Conservation (phyloP, 2,888 invertebrate genomes). For the Troglohyphantes excavatus region DNA sequence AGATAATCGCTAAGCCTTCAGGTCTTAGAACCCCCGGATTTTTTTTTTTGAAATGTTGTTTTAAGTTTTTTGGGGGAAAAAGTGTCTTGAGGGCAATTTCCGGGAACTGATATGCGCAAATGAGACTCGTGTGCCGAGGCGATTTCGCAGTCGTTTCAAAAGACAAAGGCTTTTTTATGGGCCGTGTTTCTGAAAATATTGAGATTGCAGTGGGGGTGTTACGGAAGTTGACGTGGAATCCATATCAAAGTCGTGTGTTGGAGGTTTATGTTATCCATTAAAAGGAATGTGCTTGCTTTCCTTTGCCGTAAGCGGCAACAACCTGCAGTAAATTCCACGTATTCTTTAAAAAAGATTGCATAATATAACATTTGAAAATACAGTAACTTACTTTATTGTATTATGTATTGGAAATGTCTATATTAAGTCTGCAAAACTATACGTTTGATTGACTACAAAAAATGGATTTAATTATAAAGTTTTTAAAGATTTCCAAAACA, state of each 20-base stretch:
- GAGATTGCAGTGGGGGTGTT: background rate
- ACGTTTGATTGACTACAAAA: too few relatives aligned
- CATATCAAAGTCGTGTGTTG: background rate
- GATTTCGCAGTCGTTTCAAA: background rate
- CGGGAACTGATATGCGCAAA: constrained; percentile 22
- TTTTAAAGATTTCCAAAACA: too few relatives aligned
- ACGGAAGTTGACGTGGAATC: background rate
- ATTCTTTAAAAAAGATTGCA: too few relatives aligned
- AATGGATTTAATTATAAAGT: too few relatives aligned
- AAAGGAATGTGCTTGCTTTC: background rate
- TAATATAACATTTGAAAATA: too few relatives aligned
- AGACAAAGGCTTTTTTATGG: constrained; percentile 9
- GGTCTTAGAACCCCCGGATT: background rate
- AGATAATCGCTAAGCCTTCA: constrained; percentile 52
- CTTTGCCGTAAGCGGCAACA: too few relatives aligned
- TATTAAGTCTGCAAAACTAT: too few relatives aligned
- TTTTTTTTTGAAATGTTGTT: constrained; percentile 39
- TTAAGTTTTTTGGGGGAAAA: constrained; percentile 15
- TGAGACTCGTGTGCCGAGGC: constrained; percentile 3
- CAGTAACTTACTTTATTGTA: too few relatives aligned
- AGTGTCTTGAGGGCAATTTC: background rate
- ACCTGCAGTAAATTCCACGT: too few relatives aligned
- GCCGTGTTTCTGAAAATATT: background rate
- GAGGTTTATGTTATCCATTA: background rate
- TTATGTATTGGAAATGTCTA: too few relatives aligned